These are phyloP conservation scores for Oenanthe melanoleuca DNA, from an alignment of 2,113 vertebrate species.

Conservation along the genomic window DNA sequence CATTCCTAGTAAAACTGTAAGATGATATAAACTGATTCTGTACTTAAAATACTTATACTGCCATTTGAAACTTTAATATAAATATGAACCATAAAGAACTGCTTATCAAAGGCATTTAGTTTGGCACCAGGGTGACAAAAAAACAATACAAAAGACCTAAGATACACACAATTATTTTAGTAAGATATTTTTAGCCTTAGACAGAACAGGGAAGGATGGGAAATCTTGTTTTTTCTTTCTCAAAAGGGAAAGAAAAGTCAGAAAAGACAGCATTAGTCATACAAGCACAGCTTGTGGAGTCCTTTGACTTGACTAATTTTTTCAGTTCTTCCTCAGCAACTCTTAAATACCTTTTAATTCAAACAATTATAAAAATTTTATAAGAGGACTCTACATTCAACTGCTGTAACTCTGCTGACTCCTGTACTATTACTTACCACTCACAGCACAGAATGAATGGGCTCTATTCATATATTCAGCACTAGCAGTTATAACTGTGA, in stretches of 20 bases:
- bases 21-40: background rate
- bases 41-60: background rate
- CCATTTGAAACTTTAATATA: background rate
- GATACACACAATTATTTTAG: background rate
- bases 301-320: background rate
- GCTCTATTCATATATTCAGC: background rate
- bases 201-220: background rate
- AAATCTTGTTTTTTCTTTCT: background rate
- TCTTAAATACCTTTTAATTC: background rate
- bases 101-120: background rate
- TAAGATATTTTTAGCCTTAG: background rate
- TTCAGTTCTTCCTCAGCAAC: background rate
- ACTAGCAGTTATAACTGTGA: background rate
- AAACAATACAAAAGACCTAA: background rate
- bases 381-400: background rate
- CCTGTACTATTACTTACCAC: background rate
- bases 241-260: background rate
- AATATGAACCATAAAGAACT: background rate
- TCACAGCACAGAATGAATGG: constrained; percentile 5
- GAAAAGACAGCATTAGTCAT: background rate
- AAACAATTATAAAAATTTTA: background rate
- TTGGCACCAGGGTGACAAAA: background rate
- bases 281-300: background rate
- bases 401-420: background rate
- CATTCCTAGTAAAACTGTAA: background rate